Base-by-base conservation (phyloP, 1,140 invertebrate genomes). In the Hyles euphorbiae region DNA sequence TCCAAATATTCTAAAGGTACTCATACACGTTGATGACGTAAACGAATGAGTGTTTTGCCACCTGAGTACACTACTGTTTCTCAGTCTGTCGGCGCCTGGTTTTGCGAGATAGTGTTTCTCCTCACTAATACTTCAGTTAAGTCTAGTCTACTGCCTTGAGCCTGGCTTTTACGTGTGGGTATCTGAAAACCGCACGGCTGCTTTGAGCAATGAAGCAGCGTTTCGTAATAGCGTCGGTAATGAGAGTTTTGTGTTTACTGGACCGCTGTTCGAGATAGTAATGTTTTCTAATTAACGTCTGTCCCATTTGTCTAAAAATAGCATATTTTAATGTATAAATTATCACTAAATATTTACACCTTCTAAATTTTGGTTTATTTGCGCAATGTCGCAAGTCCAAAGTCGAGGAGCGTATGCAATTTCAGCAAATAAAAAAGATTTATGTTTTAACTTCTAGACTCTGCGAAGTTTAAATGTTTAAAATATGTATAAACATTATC, bases 51-150 rank as follows among this genome's bases (percentile, higher is more conserved):
- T 40, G 36, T 5, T 8, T 8, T 40, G 22, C 22, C n/a, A 11
- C n/a, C 47, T 22, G 47, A 48, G 22, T 48, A 48, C 47, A 22
- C 11, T 48, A 11, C 47, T 48, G 47, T 22, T 6, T 12, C 12
- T 22, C 36, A 40, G 53, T 44, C 12, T 11, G 40, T 9, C 53
- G 53, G 22, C 45, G 45, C 9, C 54, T 56, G 54, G 45, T 34
- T n/a, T n/a, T 32, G 32, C 34, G 54, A 12, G 69, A 72, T 72
- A 68, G 61, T 49, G 61, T 52, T 22, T 36, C 50, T 45, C 34
- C 50, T 52, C 56, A 59, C 65, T 70, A 67, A 70, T 67, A 70
- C 68, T 70, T 65, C 55, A 65, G 55, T 65, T 54, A 71, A 72
- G 66, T 68, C 63, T 55, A 67, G 61, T 60, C 52, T 61, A 51